Conservation (phyloP, 2,113 vertebrate genomes). For the Cacatua alba region DNA sequence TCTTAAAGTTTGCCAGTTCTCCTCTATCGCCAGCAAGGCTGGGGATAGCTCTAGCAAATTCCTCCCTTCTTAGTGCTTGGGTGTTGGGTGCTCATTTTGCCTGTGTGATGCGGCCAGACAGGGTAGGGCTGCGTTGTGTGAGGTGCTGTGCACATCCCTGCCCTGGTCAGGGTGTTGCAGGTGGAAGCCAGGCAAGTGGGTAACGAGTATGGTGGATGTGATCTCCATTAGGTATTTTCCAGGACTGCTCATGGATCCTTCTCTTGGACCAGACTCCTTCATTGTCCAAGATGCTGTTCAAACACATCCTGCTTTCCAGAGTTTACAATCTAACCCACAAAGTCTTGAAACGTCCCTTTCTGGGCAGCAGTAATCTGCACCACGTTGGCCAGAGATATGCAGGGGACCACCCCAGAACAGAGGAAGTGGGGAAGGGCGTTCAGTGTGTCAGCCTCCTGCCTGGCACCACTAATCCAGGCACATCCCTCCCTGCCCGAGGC, state of each 20-base stretch:
- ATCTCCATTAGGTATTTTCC: background rate
- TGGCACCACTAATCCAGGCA: background rate
- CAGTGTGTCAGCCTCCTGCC: background rate
- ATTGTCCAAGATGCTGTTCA: background rate
- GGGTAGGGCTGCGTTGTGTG: background rate
- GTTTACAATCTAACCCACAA: background rate
- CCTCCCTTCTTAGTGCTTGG: background rate
- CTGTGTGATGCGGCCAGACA: background rate
- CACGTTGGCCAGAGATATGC: background rate
- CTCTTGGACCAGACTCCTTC: background rate
- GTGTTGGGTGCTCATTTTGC: background rate
- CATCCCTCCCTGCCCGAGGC: background rate
- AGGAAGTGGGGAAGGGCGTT: background rate
- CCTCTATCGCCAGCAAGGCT: fast-evolving
- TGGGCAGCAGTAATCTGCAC: background rate
- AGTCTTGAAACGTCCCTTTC: background rate
- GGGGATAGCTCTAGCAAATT: background rate
- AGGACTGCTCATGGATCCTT: background rate
- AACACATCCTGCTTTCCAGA: background rate
- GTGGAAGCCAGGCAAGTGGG: fast-evolving
- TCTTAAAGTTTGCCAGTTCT: no score
- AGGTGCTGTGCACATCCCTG: background rate
- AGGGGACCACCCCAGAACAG: background rate
- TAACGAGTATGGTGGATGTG: background rate
- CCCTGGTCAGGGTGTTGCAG: background rate